phyloP scores from a whole-genome alignment of 2,888 invertebrate genomes.

The Endotricha flammealis region DNA sequence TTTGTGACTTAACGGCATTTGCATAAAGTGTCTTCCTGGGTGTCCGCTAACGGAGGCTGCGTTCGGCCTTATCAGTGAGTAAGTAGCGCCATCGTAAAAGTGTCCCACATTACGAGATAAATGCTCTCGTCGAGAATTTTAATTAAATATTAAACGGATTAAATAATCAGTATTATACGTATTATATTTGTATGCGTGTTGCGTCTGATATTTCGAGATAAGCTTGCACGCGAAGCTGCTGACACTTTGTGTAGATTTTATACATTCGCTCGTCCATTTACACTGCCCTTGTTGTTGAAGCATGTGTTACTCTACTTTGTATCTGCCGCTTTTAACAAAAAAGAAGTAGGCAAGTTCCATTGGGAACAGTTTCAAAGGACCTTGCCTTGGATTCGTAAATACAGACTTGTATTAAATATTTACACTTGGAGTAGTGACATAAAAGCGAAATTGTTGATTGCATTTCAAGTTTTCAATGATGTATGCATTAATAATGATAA shows the following conservation, averaged over 20 bases:
- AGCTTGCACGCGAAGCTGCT: conserved; percentile 49
- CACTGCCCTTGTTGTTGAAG: conserved; percentile 38
- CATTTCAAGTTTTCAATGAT: too few species aligned
- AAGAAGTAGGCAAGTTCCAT: not conserved
- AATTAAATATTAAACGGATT: conserved; percentile 78
- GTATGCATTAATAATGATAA: too few species aligned
- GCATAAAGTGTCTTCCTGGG: conserved; percentile 68
- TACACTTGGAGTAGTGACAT: too few species aligned
- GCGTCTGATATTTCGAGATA: conserved; percentile 58
- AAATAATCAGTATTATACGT: conserved; percentile 77
- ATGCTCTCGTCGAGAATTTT: conserved; percentile 72
- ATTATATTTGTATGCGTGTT: conserved; percentile 70
- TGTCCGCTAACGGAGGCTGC: conserved; percentile 47
- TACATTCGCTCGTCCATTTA: conserved; percentile 32
- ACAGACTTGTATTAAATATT: too few species aligned
- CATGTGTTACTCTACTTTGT: conserved; percentile 32
- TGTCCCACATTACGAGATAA: conserved; percentile 78
- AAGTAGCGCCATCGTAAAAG: conserved; percentile 76
- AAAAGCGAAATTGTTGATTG: too few species aligned
- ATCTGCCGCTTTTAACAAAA: conserved; percentile 6
- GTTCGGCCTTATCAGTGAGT: conserved; percentile 66
- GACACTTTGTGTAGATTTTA: conserved; percentile 44
- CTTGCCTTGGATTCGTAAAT: too few species aligned
- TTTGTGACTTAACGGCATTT: conserved; percentile 60
- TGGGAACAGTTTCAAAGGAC: too few species aligned